phyloP scores from a whole-genome alignment of 2,797 vertebrate genomes.

The Cyclura pinguis region DNA sequence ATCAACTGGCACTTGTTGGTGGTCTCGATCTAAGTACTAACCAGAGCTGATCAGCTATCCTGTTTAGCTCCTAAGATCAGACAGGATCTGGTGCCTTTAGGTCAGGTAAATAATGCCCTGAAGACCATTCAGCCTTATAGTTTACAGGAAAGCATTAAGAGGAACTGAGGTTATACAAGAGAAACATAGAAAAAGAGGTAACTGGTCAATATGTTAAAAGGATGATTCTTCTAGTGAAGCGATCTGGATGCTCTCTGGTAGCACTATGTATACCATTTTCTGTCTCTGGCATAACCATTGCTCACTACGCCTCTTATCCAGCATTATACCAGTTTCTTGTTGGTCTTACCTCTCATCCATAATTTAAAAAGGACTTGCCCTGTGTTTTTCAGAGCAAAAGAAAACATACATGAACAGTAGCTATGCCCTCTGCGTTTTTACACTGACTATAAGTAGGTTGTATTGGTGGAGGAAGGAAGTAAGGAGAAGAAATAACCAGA shows the following conservation, averaged over 20 bases:
- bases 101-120: slow-evolving; percentile 26
- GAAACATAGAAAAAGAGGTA: not conserved
- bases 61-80: too few species aligned
- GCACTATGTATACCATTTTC: not conserved
- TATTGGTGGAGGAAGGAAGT: not conserved
- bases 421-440: not conserved
- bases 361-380: not conserved
- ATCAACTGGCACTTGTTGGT: too few species aligned
- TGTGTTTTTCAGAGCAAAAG: not conserved
- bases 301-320: not conserved
- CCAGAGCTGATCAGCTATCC: too few species aligned
- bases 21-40: too few species aligned
- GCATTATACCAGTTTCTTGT: not conserved
- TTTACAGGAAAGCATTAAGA: slow-evolving; percentile 26
- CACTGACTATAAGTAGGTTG: not conserved
- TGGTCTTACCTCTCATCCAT: not conserved
- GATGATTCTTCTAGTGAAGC: not conserved
- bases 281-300: not conserved
- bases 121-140: slow-evolving; percentile 11
- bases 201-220: not conserved
- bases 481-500: not conserved
- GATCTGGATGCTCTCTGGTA: not conserved
- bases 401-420: not conserved
- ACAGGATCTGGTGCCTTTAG: too few species aligned
- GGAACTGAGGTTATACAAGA: not conserved